Conservation (phyloP, 64 coral and sea anemone species). For the Actinia tenebrosa region DNA sequence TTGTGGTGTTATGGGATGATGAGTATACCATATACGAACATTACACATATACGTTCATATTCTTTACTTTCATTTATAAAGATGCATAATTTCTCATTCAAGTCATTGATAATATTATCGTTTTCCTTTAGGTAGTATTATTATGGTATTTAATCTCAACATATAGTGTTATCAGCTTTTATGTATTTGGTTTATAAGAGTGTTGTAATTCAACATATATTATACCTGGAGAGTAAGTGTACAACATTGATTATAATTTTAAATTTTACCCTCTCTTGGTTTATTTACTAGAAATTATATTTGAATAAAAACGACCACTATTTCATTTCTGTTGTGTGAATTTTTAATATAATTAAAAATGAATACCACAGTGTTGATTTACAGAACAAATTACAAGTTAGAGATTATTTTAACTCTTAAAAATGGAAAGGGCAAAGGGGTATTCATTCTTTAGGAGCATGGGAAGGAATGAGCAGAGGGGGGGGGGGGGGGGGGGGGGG, state of each 20-base stretch:
- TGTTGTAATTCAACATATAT: background rate
- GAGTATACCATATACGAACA: background rate
- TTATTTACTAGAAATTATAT: constrained; percentile 8
- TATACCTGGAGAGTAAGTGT: background rate
- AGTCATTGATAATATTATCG: background rate
- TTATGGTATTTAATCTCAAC: background rate
- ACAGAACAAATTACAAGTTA: no score
- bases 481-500: no score
- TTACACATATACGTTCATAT: background rate
- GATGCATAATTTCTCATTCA: background rate
- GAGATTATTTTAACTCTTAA: no score
- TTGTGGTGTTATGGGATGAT: background rate
- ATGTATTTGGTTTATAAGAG: constrained; percentile 8
- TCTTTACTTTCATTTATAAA: constrained; percentile 3
- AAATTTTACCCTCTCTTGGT: background rate
- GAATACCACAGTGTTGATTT: no score
- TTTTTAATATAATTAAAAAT: background rate
- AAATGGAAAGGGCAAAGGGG: no score
- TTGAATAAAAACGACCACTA: background rate
- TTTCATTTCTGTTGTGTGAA: background rate
- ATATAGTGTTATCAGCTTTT: background rate
- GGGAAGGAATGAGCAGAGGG: no score
- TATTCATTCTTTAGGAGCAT: no score
- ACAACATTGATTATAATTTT: background rate
- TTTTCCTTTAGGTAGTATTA: background rate